These are phyloP conservation scores for Melanophora roralis DNA, from an alignment of 2,888 invertebrate genomes.

Conservation along the genomic window DNA sequence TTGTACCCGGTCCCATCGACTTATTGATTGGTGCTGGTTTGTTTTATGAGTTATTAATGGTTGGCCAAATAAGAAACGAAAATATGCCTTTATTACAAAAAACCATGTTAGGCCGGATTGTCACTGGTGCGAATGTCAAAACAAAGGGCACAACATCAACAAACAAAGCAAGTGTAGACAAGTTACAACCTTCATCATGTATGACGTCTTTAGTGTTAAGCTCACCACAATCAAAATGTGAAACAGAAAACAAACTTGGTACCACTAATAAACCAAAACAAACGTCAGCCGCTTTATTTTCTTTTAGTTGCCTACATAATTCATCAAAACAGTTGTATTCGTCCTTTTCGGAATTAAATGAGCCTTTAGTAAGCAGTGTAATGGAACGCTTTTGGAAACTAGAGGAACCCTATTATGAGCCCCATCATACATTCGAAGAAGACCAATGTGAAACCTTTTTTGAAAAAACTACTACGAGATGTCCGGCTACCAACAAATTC, in stretches of 20 bases:
- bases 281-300: neutral
- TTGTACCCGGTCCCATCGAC: conserved; percentile 6
- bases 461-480: conserved; percentile 1
- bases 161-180: too few species aligned
- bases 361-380: neutral
- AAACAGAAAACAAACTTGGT: neutral
- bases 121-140: neutral
- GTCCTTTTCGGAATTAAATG: neutral
- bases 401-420: neutral
- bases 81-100: conserved; percentile 19
- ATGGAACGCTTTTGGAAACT: conserved; percentile 39
- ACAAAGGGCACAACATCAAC: too few species aligned
- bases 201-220: neutral
- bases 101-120: conserved; percentile 9
- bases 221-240: neutral
- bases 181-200: neutral
- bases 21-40: conserved; percentile 7
- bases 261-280: neutral
- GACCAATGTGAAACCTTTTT: conserved; percentile 32
- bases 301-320: neutral
- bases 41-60: conserved; percentile 18
- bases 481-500: conserved; percentile 13
- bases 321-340: neutral
- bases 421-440: conserved; percentile 5
- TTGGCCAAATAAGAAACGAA: conserved; percentile 17